These are phyloP conservation scores for Goniozus legneri DNA, from an alignment of 1,140 invertebrate genomes.

Conservation along the genomic window DNA sequence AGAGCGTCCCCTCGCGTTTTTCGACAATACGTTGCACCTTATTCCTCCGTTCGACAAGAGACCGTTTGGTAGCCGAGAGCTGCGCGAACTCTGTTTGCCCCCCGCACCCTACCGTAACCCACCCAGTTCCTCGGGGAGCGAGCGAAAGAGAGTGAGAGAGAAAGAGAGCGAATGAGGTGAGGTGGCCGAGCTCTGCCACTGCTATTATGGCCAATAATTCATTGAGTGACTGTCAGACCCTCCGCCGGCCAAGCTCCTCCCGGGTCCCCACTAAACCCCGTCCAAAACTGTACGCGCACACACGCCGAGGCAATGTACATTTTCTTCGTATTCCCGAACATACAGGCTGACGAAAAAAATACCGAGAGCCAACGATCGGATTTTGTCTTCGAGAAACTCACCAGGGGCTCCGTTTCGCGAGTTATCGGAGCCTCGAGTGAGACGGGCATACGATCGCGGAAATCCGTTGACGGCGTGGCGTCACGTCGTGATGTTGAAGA, in stretches of 20 bases:
- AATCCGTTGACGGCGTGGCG: background rate
- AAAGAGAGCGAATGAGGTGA: slow-evolving; percentile 14
- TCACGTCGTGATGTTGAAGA: too few relatives aligned
- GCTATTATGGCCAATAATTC: slow-evolving; percentile 53
- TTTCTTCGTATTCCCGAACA: background rate
- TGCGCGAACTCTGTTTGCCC: too few relatives aligned
- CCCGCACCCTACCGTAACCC: too few relatives aligned
- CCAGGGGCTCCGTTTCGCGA: background rate
- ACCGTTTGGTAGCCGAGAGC: too few relatives aligned
- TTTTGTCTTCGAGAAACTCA: background rate
- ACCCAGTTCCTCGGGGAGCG: background rate
- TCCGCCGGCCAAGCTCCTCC: slow-evolving; percentile 36
- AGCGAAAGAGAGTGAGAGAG: slow-evolving; percentile 1
- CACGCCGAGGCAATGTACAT: background rate
- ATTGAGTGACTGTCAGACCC: slow-evolving; percentile 48
- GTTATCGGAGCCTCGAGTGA: background rate
- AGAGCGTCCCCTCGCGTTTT: too few relatives aligned
- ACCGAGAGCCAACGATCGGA: background rate
- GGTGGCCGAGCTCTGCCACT: slow-evolving; percentile 39
- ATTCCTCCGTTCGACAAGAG: too few relatives aligned
- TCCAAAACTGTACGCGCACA: too few relatives aligned
- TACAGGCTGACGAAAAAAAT: slow-evolving; percentile 14
- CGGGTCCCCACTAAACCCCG: slow-evolving; percentile 20
- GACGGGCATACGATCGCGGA: background rate
- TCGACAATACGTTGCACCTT: too few relatives aligned